Evolutionary conservation across 2,888 invertebrate species (phyloP).

Genomic region (Dryococelus australis): DNA sequence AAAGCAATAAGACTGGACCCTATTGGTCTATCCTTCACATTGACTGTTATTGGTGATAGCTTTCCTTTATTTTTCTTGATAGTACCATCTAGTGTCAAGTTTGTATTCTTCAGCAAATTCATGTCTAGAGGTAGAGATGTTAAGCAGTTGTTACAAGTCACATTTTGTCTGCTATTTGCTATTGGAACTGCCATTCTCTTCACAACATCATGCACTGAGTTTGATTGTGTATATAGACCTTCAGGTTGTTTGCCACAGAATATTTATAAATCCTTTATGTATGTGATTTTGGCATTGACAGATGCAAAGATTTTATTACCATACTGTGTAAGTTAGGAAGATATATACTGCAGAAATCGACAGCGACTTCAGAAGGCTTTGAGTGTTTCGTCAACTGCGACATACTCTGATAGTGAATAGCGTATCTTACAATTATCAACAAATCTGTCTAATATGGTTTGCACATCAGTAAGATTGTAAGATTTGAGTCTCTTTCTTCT

Average conservation of each 20-base stretch:
- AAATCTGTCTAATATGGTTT: not conserved
- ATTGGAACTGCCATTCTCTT: constrained; percentile 43
- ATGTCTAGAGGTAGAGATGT: constrained; percentile 41
- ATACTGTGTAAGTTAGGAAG: constrained; percentile 51
- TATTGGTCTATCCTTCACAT: constrained; percentile 2
- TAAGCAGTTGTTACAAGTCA: constrained; percentile 44
- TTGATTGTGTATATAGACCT: constrained; percentile 45
- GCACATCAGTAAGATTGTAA: not conserved
- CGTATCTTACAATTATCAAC: constrained; percentile 27
- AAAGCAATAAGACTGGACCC: constrained; percentile 39
- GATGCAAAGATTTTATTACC: constrained; percentile 51
- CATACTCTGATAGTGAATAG: constrained; percentile 47
- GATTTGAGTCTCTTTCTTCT: not conserved
- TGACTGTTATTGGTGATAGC: not conserved
- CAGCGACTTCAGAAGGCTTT: constrained; percentile 47
- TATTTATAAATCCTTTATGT: constrained; percentile 47
- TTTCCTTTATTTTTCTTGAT: constrained; percentile 39
- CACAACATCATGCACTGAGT: constrained; percentile 45
- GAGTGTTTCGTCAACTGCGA: constrained; percentile 48
- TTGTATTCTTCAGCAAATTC: constrained; percentile 30
- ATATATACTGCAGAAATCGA: constrained; percentile 52
- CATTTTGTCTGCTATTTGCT: constrained; percentile 44
- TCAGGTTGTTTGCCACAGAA: constrained; percentile 47
- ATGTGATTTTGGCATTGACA: constrained; percentile 45
- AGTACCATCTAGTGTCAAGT: constrained; percentile 41